These are phyloP conservation scores for Coelopa frigida DNA, from an alignment of 1,140 invertebrate species.

Conservation along the genomic window DNA sequence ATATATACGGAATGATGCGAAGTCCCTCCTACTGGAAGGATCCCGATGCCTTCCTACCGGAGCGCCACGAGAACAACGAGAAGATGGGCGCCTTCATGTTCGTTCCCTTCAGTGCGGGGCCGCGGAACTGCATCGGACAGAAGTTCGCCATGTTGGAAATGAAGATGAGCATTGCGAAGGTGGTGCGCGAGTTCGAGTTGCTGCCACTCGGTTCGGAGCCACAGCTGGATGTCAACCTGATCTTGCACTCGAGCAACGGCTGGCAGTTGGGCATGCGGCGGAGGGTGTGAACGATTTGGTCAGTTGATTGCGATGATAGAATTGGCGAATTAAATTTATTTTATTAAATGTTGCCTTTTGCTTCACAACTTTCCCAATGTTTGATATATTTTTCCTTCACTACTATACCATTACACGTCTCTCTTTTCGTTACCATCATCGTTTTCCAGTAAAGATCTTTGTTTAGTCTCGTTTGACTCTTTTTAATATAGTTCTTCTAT, in stretches of 20 bases:
- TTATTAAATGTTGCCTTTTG: too few species aligned
- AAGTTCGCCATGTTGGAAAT: slow-evolving; percentile 41
- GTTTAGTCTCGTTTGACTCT: too few species aligned
- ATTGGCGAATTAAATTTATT: too few species aligned
- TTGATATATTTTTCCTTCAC: too few species aligned
- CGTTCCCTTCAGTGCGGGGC: slow-evolving; percentile 64
- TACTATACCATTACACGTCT: too few species aligned
- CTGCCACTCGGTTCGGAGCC: slow-evolving; percentile 42
- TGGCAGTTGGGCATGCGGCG: slow-evolving; percentile 28
- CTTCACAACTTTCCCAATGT: too few species aligned
- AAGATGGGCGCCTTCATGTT: slow-evolving; percentile 49
- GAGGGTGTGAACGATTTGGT: not conserved
- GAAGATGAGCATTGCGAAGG: slow-evolving; percentile 36
- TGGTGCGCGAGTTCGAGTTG: slow-evolving; percentile 37
- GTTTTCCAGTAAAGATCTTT: too few species aligned
- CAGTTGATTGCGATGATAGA: too few species aligned
- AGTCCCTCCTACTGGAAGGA: slow-evolving; percentile 12
- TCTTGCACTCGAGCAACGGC: slow-evolving; percentile 27
- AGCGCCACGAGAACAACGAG: slow-evolving; percentile 49
- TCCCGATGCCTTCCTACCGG: slow-evolving; percentile 52
- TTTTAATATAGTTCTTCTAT: too few species aligned
- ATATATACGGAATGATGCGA: slow-evolving; percentile 30
- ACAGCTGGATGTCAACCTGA: slow-evolving; percentile 25
- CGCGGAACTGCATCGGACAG: slow-evolving; percentile 61
- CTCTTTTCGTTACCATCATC: too few species aligned